Evolutionary conservation across 2,888 invertebrate species (phyloP).

Genomic region (Globia sparganii): DNA sequence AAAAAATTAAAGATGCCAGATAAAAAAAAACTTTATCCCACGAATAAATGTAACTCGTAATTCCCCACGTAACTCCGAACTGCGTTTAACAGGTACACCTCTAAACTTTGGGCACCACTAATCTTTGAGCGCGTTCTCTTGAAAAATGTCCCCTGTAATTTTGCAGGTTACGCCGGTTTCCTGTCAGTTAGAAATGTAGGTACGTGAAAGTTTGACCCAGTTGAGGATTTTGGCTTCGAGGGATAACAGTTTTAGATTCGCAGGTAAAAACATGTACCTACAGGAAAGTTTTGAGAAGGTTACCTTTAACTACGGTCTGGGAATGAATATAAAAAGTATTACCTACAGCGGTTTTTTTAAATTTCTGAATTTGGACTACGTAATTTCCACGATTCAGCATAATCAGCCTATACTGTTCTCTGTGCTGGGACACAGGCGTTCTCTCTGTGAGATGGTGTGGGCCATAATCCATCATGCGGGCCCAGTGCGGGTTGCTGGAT

Average conservation of each 20-base stretch:
- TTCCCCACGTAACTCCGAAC: conserved; percentile 42
- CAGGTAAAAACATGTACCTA: conserved; percentile 19
- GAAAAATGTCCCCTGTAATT: conserved; percentile 76
- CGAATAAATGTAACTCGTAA: conserved; percentile 44
- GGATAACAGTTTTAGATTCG: conserved; percentile 48
- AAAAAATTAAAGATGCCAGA: conserved; percentile 8
- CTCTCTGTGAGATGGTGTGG: too few relatives aligned
- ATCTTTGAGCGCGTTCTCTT: conserved; percentile 66
- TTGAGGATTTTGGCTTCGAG: conserved; percentile 44
- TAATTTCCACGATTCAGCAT: too few relatives aligned
- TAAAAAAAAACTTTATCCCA: conserved; percentile 24
- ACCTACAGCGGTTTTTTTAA: neutral
- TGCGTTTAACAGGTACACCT: conserved; percentile 59
- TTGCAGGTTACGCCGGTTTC: conserved; percentile 68
- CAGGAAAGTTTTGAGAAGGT: neutral
- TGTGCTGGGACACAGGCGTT: too few relatives aligned
- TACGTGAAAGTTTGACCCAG: conserved; percentile 70
- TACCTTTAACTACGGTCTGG: too few relatives aligned
- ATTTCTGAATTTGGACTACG: neutral
- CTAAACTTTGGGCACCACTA: conserved; percentile 61
- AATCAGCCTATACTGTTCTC: too few relatives aligned
- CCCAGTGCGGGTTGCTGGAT: too few relatives aligned
- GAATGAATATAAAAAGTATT: neutral
- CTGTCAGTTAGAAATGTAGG: conserved; percentile 50
- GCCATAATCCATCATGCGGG: too few relatives aligned